Evolutionary conservation across 2,888 invertebrate genomes (phyloP), one percentile per base, ranked within the genome.

Genomic region (Hirtodrosophila alboralis): DNA sequence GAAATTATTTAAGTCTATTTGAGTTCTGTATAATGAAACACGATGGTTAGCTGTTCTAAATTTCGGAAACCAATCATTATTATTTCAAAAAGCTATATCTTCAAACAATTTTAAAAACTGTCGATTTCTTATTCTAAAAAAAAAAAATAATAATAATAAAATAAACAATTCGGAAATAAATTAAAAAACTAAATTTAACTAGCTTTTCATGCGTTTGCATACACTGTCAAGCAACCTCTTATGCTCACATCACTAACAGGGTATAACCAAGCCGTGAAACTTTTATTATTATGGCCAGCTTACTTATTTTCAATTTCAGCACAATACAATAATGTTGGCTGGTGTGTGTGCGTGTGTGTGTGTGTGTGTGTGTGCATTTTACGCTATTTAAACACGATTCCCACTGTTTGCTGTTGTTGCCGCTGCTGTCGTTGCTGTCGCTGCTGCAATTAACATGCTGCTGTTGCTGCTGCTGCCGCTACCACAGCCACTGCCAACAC

Each of bases 331-430:
- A 64, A 43, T 49, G 52, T 49, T 43, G 28, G 12, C 23, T 48
- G 23, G 10, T 36, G 52, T 40, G 31, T 51, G 18, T 14, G 21
- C 27, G 40, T 10, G 14, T 12, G n/a, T 34, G 27, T 49, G 16
- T 33, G 30, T 40, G 33, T 36, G 13, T 43, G 26, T 38, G 33
- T 21, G 34, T 34, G 57, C 59, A 66, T 80, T 77, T n/a, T 62
- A 61, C 75, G 84, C 72, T 74, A 72, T 80, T 80, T 80, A 84
- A 77, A 77, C 78, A 80, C 66, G 62, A 66, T 69, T 65, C 57
- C 60, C 61, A 62, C 76, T 83, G 80, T 68, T 84, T 70, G 71
- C 68, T 61, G 51, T 56, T 76, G 68, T 38, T 75, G 65, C 60
- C 63, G 58, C 44, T 57, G 56, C 40, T 37, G 38, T n/a, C 18